Evolutionary conservation across 2,888 invertebrate genomes (phyloP), one percentile per base, ranked within the genome.

Genomic region (Julus scandinavius): DNA sequence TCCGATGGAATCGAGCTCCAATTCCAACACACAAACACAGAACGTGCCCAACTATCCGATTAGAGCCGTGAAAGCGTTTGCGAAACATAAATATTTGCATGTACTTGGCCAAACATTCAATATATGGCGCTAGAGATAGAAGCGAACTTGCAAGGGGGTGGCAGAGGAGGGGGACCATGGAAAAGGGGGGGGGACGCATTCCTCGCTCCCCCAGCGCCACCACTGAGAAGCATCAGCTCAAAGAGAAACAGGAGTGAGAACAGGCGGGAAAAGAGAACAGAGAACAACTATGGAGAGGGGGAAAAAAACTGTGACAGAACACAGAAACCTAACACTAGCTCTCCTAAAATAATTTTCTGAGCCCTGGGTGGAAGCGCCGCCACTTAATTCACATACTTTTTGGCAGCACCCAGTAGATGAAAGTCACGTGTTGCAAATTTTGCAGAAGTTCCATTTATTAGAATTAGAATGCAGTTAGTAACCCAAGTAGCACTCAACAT

Each of bases 1-100:
- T 63, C 63, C 63, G 63, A 63, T 63, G 63, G 63, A 63, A 63
- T 63, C 63, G 63, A 63, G 63, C 63, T 63, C 63, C 63, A 63
- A 63, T 84, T 84, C 84, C 40, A 41, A 38, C 45, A 84, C 45
- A 84, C 86, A 86, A 38, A 86, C 86, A 86, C 49, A 49, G 45
- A 86, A 86, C 86, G 49, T 50, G 54, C 45, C 86, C 45, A 86
- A 49, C 40, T 86, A 87, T 87, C 72, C 80, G 87, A 87, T 80
- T 87, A 83, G 87, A 80, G 87, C 80, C 72, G 87, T 84, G 86
- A 86, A 50, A 50, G 86, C 54, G 86, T 50, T 50, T 83, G 83
- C 87, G 87, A 72, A 87, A 87, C 87, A 87, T 87, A 40, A 87
- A 87, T 87, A 87, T 87, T 87, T 87, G 87, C 87, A 87, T 87